Conservation (phyloP, 1,140 invertebrate species). For the Halyomorpha halys region DNA sequence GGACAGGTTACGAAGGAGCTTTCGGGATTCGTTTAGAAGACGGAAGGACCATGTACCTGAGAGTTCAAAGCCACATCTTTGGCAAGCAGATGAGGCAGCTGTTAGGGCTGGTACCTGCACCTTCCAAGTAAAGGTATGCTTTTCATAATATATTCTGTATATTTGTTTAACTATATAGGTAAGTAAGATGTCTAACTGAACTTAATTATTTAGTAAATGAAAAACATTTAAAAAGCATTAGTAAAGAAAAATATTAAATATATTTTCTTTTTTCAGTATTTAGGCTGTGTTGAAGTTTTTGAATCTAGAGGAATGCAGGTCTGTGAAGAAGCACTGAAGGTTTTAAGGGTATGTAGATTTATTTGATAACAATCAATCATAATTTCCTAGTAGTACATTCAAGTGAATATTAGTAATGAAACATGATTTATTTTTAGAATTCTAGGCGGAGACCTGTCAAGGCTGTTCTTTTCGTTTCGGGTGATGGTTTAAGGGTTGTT, state of each 20-base stretch:
- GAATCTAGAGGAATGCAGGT: conserved; percentile 99
- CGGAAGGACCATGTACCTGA: conserved; percentile 69
- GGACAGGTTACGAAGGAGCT: conserved; percentile 82
- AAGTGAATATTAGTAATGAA: background rate
- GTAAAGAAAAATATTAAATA: too few relatives aligned
- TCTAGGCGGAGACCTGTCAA: conserved; percentile 76
- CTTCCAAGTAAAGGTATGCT: conserved; percentile 83
- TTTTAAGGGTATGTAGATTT: conserved; percentile 59
- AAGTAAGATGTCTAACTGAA: background rate
- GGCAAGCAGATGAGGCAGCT: conserved; percentile 94
- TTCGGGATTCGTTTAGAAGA: conserved; percentile 82
- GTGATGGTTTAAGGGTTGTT: conserved; percentile 92
- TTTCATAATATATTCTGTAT: background rate
- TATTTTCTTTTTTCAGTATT: conserved; percentile 55
- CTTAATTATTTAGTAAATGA: too few relatives aligned
- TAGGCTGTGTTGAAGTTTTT: conserved; percentile 98
- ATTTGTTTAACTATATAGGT: background rate
- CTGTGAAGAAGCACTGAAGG: conserved; percentile 96
- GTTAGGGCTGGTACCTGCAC: conserved; percentile 91
- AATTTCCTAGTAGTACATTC: background rate
- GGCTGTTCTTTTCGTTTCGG: conserved; percentile 89
- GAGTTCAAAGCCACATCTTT: conserved; percentile 90
- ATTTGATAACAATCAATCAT: conserved; percentile 7
- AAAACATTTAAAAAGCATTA: too few relatives aligned
- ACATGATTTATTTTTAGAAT: conserved; percentile 46